Evolutionary conservation across 2,888 invertebrate genomes (phyloP).

Genomic region (Volucella inanis): DNA sequence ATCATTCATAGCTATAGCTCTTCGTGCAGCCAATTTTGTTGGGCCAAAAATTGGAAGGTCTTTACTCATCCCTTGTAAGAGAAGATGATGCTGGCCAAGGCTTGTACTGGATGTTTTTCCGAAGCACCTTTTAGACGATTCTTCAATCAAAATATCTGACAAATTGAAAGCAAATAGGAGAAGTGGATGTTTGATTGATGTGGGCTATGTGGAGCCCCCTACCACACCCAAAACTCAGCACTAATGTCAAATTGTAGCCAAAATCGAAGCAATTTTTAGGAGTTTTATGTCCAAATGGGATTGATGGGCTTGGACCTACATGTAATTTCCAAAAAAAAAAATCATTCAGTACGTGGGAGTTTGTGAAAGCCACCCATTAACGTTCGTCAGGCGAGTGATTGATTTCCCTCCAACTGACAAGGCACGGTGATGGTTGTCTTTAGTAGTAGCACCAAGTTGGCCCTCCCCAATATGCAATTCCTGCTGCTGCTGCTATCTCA

Average conservation of each 20-base stretch:
- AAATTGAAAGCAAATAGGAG: conserved; percentile 32
- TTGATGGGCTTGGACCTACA: conserved; percentile 39
- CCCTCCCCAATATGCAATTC: no score
- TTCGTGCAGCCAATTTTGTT: neutral
- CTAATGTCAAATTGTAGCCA: conserved; percentile 39
- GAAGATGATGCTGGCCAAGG: conserved; percentile 32
- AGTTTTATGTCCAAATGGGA: conserved; percentile 6
- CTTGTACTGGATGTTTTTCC: conserved; percentile 27
- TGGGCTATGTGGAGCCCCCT: conserved; percentile 24
- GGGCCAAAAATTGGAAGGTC: neutral
- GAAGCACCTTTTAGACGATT: conserved; percentile 39
- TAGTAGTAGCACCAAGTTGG: conserved; percentile 30
- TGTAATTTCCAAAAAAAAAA: conserved; percentile 11
- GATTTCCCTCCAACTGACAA: conserved; percentile 36
- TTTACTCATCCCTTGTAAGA: conserved; percentile 35
- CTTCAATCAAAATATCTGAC: conserved; percentile 67
- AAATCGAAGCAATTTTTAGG: conserved; percentile 36
- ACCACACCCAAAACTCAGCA: neutral
- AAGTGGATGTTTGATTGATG: conserved; percentile 54
- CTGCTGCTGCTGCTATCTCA: no score
- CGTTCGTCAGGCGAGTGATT: conserved; percentile 49
- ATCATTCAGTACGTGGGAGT: conserved; percentile 33
- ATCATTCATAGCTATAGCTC: conserved; percentile 63
- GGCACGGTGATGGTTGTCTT: conserved; percentile 23
- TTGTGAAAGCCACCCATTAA: conserved; percentile 25